Base-by-base conservation (phyloP, 1,140 invertebrate species). In the Drosophila pseudoananassae region DNA sequence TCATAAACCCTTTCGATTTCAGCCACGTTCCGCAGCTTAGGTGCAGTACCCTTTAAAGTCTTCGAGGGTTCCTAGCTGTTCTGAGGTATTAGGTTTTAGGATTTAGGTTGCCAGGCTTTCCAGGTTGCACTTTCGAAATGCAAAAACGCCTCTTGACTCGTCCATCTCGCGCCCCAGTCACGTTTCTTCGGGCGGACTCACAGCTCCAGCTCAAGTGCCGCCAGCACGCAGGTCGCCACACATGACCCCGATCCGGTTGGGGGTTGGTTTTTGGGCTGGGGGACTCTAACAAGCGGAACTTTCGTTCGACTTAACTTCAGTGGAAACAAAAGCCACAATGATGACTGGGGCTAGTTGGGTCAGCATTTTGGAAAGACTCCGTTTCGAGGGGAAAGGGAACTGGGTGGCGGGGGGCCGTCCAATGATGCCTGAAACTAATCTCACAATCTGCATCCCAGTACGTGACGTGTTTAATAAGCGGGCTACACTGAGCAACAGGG, bases 391-490 rank as follows among this genome's bases (percentile, higher is more conserved):
- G 25, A 5, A 6, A 7, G 6, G 25, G 25, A 27, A 27, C 7
- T 33, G 23, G 14, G 40, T 15, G 40, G 40, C 6, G 27, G 33
- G 33, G 49, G 29, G 8, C 20, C 63, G 71, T 20, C 51, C 78
- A 88, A 88, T 84, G 81, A 73, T 73, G 78, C 76, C 77, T 69
- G 83, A 88, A 88, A 88, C 83, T 88, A 88, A 88, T 89, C 83
- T 70, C 52, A 70, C 84, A 89, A 89, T 89, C 80, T 89, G 84
- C 80, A 89, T 85, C 72, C 55, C 47, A 73, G 74, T 78, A 88
- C 83, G 83, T 88, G 84, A 83, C 83, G 64, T 79, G 84, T 78
- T 89, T 88, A 79, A 77, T 74, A 89, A 88, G 73, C 61, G 80
- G 76, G 27, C 43, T 31, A 14, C 15, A 5, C 29, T 7, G 17